Conservation (phyloP, 2,113 vertebrate genomes). For the Mustela nigripes region DNA sequence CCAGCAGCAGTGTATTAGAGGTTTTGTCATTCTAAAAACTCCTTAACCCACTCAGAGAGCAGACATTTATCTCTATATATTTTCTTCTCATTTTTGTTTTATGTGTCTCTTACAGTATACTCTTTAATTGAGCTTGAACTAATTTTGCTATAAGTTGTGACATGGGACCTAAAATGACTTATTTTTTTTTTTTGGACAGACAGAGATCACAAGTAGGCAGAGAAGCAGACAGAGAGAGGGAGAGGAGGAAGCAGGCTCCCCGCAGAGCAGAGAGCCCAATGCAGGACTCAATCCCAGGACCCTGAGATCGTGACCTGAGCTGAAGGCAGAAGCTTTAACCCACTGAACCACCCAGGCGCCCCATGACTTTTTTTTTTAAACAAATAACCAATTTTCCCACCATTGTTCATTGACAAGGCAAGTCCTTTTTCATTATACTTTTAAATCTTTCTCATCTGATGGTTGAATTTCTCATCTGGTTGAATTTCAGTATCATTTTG, state of each 20-base stretch:
- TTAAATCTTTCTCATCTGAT: background rate
- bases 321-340: too few relatives aligned
- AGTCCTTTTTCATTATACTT: background rate
- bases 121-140: background rate
- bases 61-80: background rate
- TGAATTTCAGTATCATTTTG: background rate
- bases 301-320: too few relatives aligned
- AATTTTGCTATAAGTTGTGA: background rate
- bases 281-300: too few relatives aligned
- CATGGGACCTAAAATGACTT: background rate
- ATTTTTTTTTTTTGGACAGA: too few relatives aligned
- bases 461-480: background rate
- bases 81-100: slow-evolving; percentile 44
- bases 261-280: too few relatives aligned
- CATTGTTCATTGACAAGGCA: background rate
- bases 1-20: background rate
- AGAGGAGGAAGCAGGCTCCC: too few relatives aligned
- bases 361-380: background rate
- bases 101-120: slow-evolving; percentile 22
- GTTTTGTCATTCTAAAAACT: background rate
- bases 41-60: background rate
- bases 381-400: slow-evolving; percentile 4
- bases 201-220: too few relatives aligned
- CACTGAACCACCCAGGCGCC: too few relatives aligned
- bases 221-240: too few relatives aligned